Conservation (phyloP, 2,113 vertebrate species). For the Gila orcuttii region DNA sequence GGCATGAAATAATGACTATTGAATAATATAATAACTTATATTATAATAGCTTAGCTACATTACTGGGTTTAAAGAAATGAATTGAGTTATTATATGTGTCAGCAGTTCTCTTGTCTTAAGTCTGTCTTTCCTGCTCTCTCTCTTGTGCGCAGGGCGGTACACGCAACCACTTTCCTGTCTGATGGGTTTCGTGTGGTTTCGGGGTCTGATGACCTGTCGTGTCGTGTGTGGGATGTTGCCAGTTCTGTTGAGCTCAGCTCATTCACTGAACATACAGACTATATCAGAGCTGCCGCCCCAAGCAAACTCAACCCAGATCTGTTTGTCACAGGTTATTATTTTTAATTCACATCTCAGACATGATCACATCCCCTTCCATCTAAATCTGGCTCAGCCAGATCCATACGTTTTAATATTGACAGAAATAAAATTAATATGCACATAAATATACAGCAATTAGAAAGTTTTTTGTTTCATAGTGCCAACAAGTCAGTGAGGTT, state of each 20-base stretch:
- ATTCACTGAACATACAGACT: slow-evolving; percentile 90
- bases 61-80: no score
- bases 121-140: background rate
- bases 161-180: slow-evolving; percentile 86
- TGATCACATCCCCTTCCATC: no score
- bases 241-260: slow-evolving; percentile 79
- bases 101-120: background rate
- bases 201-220: slow-evolving; percentile 91
- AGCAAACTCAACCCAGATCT: slow-evolving; percentile 90
- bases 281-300: slow-evolving; percentile 86
- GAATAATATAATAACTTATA: background rate
- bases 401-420: background rate
- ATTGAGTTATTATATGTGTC: background rate
- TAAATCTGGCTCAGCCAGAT: background rate
- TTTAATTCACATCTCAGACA: background rate
- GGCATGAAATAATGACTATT: background rate
- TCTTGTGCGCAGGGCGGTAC: slow-evolving; percentile 82
- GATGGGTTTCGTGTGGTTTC: slow-evolving; percentile 89
- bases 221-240: slow-evolving; percentile 91
- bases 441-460: no score
- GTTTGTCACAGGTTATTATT: slow-evolving; percentile 88
- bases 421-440: background rate
- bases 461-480: no score
- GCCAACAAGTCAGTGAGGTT: no score
- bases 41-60: background rate